These are phyloP conservation scores for Apolygus lucorum DNA, from an alignment of 1,140 invertebrate species.

Conservation along the genomic window DNA sequence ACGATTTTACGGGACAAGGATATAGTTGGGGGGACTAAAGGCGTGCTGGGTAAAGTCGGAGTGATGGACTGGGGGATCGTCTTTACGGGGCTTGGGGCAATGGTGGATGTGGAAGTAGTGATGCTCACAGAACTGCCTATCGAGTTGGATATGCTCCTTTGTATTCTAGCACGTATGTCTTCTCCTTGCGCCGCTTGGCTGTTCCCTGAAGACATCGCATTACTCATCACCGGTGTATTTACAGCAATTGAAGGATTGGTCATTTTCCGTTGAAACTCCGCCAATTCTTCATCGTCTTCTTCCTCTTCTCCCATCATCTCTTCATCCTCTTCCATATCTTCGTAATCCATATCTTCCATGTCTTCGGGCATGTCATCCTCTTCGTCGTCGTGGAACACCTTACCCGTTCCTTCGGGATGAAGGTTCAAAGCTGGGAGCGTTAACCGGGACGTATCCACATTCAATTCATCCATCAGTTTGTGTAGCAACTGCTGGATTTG, in stretches of 20 bases:
- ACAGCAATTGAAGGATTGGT: not conserved
- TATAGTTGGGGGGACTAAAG: too few relatives aligned
- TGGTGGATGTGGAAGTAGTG: not conserved
- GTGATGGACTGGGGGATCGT: constrained; percentile 2
- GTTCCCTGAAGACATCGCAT: not conserved
- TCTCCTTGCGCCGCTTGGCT: not conserved
- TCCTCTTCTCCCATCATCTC: constrained; percentile 27
- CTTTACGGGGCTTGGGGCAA: not conserved
- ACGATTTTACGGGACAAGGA: not conserved
- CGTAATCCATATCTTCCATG: constrained; percentile 29
- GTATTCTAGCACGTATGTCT: not conserved
- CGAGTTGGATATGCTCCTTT: not conserved
- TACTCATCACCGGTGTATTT: not conserved
- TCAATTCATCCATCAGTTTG: constrained; percentile 51
- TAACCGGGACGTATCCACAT: constrained; percentile 39
- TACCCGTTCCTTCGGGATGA: constrained; percentile 35
- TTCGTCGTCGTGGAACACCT: constrained; percentile 34
- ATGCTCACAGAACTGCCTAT: not conserved
- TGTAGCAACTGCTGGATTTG: constrained; percentile 67
- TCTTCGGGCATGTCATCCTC: constrained; percentile 35
- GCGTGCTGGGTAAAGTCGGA: too few relatives aligned
- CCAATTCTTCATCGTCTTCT: constrained; percentile 20
- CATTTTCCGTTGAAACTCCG: not conserved
- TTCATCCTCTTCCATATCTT: constrained; percentile 25
- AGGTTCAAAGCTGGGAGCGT: constrained; percentile 40